A percentile compares a stretch with the other conserved stretches of the same genome.
Conservation (phyloP, 2,113 vertebrate species). For the Rhabdornis inornatus region DNA sequence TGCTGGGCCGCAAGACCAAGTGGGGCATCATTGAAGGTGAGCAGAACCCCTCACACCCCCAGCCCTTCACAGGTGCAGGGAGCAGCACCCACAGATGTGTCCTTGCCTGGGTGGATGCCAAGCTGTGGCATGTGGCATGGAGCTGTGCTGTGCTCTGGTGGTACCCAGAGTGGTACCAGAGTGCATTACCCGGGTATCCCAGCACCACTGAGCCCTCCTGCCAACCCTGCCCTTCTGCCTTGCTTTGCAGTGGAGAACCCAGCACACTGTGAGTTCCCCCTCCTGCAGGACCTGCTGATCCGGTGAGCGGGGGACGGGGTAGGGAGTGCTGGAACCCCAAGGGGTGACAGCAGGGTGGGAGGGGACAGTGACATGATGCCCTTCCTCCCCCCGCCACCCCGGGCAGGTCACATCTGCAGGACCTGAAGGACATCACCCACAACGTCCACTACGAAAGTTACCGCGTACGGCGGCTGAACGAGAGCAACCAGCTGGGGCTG, state of each 20-base stretch:
- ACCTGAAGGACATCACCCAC: conserved; percentile 96
- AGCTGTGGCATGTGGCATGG: neutral
- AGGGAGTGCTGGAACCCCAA: rapidly evolving
- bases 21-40: conserved; percentile 97
- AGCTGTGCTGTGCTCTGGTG: neutral
- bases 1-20: conserved; percentile 94
- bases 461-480: conserved; percentile 81
- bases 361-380: neutral
- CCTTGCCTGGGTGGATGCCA: neutral
- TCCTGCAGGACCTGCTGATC: conserved; percentile 90
- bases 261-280: conserved; percentile 88
- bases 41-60: neutral
- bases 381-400: neutral
- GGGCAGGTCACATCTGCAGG: conserved; percentile 88
- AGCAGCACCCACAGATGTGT: neutral
- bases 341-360: rapidly evolving
- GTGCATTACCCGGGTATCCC: rapidly evolving
- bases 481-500: conserved; percentile 70
- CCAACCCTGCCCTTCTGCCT: neutral
- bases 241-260: conserved; percentile 88
- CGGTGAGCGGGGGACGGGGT: conserved; percentile 72
- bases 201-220: neutral
- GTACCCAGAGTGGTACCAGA: rapidly evolving
- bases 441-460: conserved; percentile 93
- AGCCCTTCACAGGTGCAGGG: rapidly evolving